phyloP scores from a whole-genome alignment of 1,140 invertebrate species.

The Pollicipes pollicipes region DNA sequence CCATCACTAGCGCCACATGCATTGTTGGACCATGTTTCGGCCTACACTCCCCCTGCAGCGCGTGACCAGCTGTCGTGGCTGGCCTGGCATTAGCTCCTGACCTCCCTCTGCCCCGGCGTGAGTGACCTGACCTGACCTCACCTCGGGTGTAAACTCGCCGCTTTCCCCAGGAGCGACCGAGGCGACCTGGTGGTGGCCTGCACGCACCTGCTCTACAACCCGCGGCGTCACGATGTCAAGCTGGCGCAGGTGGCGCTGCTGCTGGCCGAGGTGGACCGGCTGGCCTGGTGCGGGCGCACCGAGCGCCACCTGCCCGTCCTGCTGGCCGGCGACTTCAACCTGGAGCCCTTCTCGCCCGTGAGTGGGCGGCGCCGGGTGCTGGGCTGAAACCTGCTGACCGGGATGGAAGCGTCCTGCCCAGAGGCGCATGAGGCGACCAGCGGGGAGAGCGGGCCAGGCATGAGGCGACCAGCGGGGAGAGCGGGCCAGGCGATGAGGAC shows the following conservation, averaged over 20 bases:
- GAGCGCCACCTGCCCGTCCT: slow-evolving; percentile 51
- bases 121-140: too few relatives aligned
- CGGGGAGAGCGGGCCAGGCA: not conserved
- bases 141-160: too few relatives aligned
- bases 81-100: too few relatives aligned
- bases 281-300: slow-evolving; percentile 27
- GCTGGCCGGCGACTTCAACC: slow-evolving; percentile 79
- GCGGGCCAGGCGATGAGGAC: not conserved
- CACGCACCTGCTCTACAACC: slow-evolving; percentile 89
- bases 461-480: not conserved
- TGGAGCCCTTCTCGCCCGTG: slow-evolving; percentile 39
- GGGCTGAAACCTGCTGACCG: not conserved
- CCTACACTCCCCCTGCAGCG: too few relatives aligned
- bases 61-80: too few relatives aligned
- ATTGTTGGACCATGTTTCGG: too few relatives aligned
- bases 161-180: slow-evolving; percentile 7
- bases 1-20: too few relatives aligned
- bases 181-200: slow-evolving; percentile 58
- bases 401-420: not conserved
- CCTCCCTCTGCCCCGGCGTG: too few relatives aligned
- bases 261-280: slow-evolving; percentile 59
- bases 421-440: too few relatives aligned
- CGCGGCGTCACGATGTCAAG: slow-evolving; percentile 64
- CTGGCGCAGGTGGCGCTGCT: slow-evolving; percentile 60
- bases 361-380: too few relatives aligned